A percentile compares a stretch with the other conserved stretches of the same genome.
phyloP scores from a whole-genome alignment of 2,797 vertebrate species.

The Cuniculus paca region DNA sequence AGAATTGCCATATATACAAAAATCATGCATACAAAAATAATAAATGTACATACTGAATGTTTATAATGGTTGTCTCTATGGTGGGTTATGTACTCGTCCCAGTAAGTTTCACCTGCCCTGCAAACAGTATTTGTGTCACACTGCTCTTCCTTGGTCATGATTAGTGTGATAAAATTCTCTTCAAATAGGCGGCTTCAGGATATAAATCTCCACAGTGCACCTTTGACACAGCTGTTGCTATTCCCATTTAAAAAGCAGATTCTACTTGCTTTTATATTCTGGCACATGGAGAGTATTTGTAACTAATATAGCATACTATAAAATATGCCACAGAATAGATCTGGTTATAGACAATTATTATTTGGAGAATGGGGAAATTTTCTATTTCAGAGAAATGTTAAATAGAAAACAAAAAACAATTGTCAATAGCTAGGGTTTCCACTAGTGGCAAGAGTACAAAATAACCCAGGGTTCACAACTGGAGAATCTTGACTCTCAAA shows the following conservation, averaged over 20 bases:
- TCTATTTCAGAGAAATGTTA: conserved; percentile 61
- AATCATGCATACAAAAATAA: conserved; percentile 80
- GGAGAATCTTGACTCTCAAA: not conserved
- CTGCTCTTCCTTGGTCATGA: not conserved
- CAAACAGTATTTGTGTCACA: conserved; percentile 38
- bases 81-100: conserved; percentile 46
- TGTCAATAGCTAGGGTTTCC: not conserved
- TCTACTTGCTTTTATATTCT: conserved; percentile 23
- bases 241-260: conserved; percentile 45
- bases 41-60: conserved; percentile 69
- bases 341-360: conserved; percentile 65
- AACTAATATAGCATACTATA: conserved; percentile 15
- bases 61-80: conserved; percentile 53
- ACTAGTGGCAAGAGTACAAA: not conserved
- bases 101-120: conserved; percentile 38
- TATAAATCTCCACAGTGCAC: not conserved
- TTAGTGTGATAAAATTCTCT: conserved; percentile 38
- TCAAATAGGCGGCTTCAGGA: conserved; percentile 10
- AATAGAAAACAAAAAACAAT: conserved; percentile 7
- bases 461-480: conserved; percentile 31
- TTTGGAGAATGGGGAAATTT: conserved; percentile 57
- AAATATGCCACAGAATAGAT: conserved; percentile 34
- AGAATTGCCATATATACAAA: conserved; percentile 84
- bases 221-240: not conserved
- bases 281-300: conserved; percentile 38